Evolutionary conservation across 2,888 invertebrate species (phyloP).

Genomic region (Tipula unca): DNA sequence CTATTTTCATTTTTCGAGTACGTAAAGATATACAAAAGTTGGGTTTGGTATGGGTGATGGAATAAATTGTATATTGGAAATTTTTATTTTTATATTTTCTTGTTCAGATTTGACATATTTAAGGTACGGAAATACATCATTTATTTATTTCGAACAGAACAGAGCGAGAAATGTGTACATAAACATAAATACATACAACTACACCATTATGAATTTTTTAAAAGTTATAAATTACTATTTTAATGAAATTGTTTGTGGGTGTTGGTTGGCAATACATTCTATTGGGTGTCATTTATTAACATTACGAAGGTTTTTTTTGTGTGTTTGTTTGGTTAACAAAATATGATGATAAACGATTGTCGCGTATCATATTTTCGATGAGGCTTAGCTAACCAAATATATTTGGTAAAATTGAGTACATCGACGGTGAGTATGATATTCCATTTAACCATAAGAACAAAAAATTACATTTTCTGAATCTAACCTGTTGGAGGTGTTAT

Average conservation of each 20-base stretch:
- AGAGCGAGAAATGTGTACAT: not conserved
- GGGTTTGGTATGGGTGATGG: not conserved
- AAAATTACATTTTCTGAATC: too few species aligned
- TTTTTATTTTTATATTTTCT: not conserved
- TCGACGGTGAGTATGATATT: too few species aligned
- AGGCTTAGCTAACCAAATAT: not conserved
- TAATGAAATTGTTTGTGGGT: not conserved
- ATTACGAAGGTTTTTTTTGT: not conserved
- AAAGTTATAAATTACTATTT: not conserved
- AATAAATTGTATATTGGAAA: not conserved
- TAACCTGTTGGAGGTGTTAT: too few species aligned
- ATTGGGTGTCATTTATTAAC: not conserved
- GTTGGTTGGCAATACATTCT: not conserved
- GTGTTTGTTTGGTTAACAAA: not conserved
- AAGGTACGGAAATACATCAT: slow-evolving; percentile 14
- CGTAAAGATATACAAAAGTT: not conserved
- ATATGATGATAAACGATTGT: not conserved
- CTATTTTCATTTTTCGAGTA: not conserved
- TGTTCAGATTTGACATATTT: not conserved
- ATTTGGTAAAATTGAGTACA: too few species aligned
- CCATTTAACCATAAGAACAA: too few species aligned
- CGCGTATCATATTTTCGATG: too few species aligned
- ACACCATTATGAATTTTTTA: not conserved
- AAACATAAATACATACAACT: not conserved
- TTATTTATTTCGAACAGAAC: not conserved